phyloP scores from a whole-genome alignment of 2,888 invertebrate species.

The Pollenia amentaria region DNA sequence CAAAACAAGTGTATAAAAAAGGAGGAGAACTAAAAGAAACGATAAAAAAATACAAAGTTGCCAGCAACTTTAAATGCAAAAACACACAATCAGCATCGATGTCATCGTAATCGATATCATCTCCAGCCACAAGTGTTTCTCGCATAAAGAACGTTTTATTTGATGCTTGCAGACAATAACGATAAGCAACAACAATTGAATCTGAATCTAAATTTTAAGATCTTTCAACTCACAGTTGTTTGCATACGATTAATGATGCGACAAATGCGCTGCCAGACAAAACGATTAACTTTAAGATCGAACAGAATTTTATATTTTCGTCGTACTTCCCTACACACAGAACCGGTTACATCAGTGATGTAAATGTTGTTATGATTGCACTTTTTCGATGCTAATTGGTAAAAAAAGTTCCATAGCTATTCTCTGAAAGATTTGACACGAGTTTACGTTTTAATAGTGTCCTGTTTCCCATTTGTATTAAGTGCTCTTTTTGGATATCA shows the following conservation, averaged over 20 bases:
- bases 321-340: slow-evolving; percentile 15
- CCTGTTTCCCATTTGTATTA: no score
- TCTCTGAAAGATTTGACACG: no score
- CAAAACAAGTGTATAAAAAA: slow-evolving; percentile 9
- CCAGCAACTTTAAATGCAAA: background rate
- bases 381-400: no score
- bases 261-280: slow-evolving; percentile 49
- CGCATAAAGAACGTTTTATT: slow-evolving; percentile 43
- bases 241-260: slow-evolving; percentile 52
- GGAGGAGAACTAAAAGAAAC: slow-evolving; percentile 14
- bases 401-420: no score
- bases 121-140: slow-evolving; percentile 48
- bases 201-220: background rate
- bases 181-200: slow-evolving; percentile 52
- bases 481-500: no score
- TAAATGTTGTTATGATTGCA: no score
- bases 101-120: slow-evolving; percentile 17
- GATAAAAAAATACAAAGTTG: slow-evolving; percentile 28
- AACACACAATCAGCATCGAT: slow-evolving; percentile 20
- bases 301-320: slow-evolving; percentile 56
- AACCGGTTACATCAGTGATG: no score
- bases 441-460: no score
- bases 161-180: slow-evolving; percentile 26
- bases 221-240: slow-evolving; percentile 27
- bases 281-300: slow-evolving; percentile 34